phyloP scores from a whole-genome alignment of 2,113 vertebrate genomes.

The Fulmarus glacialis region DNA sequence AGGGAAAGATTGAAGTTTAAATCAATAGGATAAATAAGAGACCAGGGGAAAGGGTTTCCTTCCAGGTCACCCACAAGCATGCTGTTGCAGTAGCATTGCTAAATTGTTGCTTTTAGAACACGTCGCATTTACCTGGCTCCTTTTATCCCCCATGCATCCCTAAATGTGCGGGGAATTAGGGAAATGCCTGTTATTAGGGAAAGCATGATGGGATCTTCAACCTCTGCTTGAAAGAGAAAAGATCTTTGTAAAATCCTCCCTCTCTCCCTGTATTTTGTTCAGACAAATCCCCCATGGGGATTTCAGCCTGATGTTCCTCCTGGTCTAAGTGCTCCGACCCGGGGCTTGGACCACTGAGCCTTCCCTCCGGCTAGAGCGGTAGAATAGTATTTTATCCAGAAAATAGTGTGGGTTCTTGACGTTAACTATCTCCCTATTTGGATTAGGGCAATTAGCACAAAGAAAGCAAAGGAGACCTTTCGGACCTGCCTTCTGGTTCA shows the following conservation, averaged over 20 bases:
- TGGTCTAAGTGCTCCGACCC: rapidly evolving
- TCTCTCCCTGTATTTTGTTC: background rate
- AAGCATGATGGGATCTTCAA: background rate
- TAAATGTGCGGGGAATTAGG: background rate
- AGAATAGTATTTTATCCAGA: background rate
- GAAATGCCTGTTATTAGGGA: background rate
- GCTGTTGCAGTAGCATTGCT: too few relatives aligned
- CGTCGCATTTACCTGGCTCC: rapidly evolving
- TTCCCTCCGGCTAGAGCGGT: background rate
- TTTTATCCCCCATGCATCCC: background rate
- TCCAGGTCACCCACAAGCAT: rapidly evolving
- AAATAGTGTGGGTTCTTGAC: background rate
- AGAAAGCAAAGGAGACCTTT: background rate
- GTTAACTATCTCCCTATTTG: background rate
- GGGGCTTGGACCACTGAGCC: background rate
- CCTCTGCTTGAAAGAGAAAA: background rate
- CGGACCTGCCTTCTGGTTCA: conserved; percentile 7
- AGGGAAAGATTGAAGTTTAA: background rate
- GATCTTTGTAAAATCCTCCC: background rate
- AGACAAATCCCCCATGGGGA: background rate
- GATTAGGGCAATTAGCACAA: background rate
- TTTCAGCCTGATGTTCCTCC: background rate
- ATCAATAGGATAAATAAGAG: background rate
- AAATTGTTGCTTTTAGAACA: background rate
- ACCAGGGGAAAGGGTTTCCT: background rate